Conservation (phyloP, 2,113 vertebrate genomes). For the Plecotus auritus region DNA sequence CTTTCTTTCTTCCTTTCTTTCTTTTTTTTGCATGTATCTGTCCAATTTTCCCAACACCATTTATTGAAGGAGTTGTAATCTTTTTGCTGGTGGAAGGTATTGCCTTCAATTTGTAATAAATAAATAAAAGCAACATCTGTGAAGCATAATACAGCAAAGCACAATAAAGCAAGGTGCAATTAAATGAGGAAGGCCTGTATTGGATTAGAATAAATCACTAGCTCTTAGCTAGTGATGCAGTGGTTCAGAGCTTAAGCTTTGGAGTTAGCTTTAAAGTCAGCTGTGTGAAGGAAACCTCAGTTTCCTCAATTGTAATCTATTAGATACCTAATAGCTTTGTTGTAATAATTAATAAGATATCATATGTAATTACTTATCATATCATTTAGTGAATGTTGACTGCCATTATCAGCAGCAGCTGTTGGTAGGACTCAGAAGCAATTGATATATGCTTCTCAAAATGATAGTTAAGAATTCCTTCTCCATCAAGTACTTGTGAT, state of each 20-base stretch:
- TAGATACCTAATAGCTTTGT: neutral
- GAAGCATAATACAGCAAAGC: neutral
- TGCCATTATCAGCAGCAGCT: neutral
- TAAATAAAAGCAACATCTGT: neutral
- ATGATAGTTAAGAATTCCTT: neutral
- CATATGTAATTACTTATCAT: neutral
- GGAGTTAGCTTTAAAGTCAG: neutral
- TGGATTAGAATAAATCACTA: neutral
- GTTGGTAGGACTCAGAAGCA: neutral
- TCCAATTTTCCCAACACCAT: no score
- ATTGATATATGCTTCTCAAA: neutral
- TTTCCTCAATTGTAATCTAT: neutral
- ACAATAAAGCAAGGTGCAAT: neutral
- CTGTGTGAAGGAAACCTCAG: neutral
- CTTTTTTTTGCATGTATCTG: no score
- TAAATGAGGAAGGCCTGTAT: neutral
- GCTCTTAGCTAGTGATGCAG: neutral
- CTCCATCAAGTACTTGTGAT: neutral
- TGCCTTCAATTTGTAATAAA: neutral
- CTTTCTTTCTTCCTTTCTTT: no score
- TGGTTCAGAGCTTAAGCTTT: neutral
- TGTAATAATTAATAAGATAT: neutral
- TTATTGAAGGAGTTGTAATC: no score
- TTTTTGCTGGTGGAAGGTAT: neutral
- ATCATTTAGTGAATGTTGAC: neutral